Percentiles rank a stretch among this genome's conserved stretches.
Conservation (phyloP, 2,113 vertebrate species). For the Grus americana region DNA sequence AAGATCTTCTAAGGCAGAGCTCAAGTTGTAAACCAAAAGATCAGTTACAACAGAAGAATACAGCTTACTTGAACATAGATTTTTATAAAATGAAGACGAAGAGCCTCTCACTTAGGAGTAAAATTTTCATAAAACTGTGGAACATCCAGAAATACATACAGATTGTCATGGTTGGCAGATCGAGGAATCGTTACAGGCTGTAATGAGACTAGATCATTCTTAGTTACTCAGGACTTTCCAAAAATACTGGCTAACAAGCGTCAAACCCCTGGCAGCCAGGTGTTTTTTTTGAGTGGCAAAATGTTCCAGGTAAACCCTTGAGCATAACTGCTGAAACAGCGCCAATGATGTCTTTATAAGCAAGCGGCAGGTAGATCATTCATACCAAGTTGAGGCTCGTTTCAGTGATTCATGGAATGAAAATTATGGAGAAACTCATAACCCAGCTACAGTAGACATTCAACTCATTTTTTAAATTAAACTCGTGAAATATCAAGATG, state of each 20-base stretch:
- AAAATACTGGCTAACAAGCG: conserved; percentile 12
- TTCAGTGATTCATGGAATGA: conserved; percentile 10
- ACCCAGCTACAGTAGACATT: neutral
- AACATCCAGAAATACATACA: neutral
- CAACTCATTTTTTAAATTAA: neutral
- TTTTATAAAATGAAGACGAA: neutral
- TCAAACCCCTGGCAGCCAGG: neutral
- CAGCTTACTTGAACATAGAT: neutral
- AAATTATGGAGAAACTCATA: neutral
- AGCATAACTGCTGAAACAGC: neutral
- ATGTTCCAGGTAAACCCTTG: conserved; percentile 20
- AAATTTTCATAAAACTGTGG: neutral
- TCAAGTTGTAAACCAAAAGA: neutral
- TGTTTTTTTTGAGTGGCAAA: neutral
- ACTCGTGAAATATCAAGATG: neutral
- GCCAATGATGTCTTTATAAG: conserved; percentile 3
- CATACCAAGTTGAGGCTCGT: neutral
- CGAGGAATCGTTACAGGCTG: neutral
- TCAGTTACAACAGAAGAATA: neutral
- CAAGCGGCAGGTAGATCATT: neutral
- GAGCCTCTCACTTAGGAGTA: neutral
- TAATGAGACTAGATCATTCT: neutral
- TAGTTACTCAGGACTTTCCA: neutral
- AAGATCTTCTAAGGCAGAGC: neutral
- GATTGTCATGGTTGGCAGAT: neutral